A percentile compares a stretch with the other conserved stretches of the same genome.
Evolutionary conservation across 2,888 invertebrate species (phyloP).

Genomic region (Troilus luridus): DNA sequence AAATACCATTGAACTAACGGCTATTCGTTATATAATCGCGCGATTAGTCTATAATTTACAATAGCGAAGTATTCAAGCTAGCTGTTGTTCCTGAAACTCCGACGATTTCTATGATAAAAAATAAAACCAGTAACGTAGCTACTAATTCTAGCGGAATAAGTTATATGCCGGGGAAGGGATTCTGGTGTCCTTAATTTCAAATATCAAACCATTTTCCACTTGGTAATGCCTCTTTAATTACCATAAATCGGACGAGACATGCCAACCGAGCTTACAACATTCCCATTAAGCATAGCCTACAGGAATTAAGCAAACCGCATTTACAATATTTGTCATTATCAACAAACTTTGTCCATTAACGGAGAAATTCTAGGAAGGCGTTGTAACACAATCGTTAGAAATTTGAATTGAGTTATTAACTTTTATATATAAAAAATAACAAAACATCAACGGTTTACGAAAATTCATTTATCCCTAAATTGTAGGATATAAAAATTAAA

Average conservation of each 20-base stretch:
- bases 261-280: neutral
- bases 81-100: neutral
- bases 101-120: neutral
- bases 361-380: slow-evolving; percentile 28
- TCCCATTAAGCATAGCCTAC: slow-evolving; percentile 4
- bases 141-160: neutral
- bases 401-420: neutral
- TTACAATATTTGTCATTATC: too few relatives aligned
- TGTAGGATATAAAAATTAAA: neutral
- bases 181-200: slow-evolving; percentile 27
- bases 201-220: slow-evolving; percentile 38
- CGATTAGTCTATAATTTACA: too few relatives aligned
- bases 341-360: slow-evolving; percentile 37
- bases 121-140: neutral
- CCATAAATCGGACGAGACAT: slow-evolving; percentile 44
- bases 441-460: neutral
- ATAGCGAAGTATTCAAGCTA: too few relatives aligned
- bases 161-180: neutral
- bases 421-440: neutral
- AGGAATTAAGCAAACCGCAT: slow-evolving; percentile 33
- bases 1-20: too few relatives aligned
- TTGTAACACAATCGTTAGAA: neutral
- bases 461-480: neutral
- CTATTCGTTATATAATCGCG: too few relatives aligned
- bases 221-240: slow-evolving; percentile 37